phyloP scores from a whole-genome alignment of 2,888 invertebrate species.

The Antitype chi region DNA sequence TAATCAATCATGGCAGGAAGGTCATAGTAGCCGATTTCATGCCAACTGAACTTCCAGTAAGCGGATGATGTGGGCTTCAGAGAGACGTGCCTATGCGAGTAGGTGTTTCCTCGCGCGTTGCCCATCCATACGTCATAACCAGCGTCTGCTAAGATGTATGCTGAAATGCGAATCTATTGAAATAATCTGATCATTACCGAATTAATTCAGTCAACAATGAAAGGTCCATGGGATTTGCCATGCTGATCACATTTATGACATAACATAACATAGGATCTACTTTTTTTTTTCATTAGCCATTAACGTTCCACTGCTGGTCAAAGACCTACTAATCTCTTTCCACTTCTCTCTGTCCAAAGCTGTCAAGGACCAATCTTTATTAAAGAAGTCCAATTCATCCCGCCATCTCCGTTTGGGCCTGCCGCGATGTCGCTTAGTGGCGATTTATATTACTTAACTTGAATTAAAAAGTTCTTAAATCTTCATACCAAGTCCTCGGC shows the following conservation, averaged over 20 bases:
- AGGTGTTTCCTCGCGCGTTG: slow-evolving; percentile 95
- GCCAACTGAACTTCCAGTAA: slow-evolving; percentile 92
- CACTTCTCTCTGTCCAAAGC: too few relatives aligned
- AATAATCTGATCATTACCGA: slow-evolving; percentile 3
- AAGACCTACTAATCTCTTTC: too few relatives aligned
- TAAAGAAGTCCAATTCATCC: too few relatives aligned
- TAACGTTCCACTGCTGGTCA: too few relatives aligned
- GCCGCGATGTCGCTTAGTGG: too few relatives aligned
- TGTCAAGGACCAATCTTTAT: too few relatives aligned
- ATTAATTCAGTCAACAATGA: too few relatives aligned
- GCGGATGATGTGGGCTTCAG: slow-evolving; percentile 78
- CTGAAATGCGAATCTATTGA: slow-evolving; percentile 81
- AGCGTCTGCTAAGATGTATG: slow-evolving; percentile 92
- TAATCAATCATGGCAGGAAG: slow-evolving; percentile 94
- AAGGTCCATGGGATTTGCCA: not conserved
- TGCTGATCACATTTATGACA: too few relatives aligned
- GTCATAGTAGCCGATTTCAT: slow-evolving; percentile 94
- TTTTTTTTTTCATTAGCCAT: too few relatives aligned
- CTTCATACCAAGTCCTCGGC: slow-evolving; percentile 89
- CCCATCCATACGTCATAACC: slow-evolving; percentile 96
- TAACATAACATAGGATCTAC: too few relatives aligned
- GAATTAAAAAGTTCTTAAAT: slow-evolving; percentile 13
- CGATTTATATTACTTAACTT: not conserved
- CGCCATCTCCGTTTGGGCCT: too few relatives aligned
- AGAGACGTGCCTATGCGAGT: slow-evolving; percentile 91